Conservation (phyloP, 2,797 vertebrate species). For the Tympanoctomys barrerae region DNA sequence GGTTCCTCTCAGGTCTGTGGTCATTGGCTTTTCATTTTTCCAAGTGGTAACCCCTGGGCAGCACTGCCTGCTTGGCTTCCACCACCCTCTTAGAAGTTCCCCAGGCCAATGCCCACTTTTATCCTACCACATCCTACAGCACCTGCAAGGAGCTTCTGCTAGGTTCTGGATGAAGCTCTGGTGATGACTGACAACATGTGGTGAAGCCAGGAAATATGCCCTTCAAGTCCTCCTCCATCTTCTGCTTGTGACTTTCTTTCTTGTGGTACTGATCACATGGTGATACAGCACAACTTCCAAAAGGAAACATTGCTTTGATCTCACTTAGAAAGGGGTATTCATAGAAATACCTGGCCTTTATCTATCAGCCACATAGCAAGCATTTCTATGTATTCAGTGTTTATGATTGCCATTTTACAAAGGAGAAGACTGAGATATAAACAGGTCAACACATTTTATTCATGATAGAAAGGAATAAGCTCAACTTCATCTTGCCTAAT, state of each 20-base stretch:
- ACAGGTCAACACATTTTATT: background rate
- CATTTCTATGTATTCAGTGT: background rate
- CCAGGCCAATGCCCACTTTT: background rate
- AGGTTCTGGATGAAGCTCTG: background rate
- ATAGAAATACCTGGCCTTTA: background rate
- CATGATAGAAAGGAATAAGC: background rate
- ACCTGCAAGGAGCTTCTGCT: background rate
- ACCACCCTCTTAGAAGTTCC: accelerated
- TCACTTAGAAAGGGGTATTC: background rate
- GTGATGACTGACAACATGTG: too few relatives aligned
- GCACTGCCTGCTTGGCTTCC: background rate
- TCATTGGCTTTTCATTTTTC: background rate
- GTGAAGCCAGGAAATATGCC: background rate
- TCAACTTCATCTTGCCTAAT: background rate
- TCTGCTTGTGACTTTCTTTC: background rate
- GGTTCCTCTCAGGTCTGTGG: background rate
- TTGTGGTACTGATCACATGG: background rate
- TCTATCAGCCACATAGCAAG: too few relatives aligned
- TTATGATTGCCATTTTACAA: background rate
- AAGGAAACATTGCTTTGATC: background rate
- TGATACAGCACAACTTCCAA: background rate
- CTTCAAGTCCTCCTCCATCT: background rate
- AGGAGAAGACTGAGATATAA: background rate
- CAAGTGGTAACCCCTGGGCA: too few relatives aligned
- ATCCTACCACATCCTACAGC: background rate